Evolutionary conservation across 2,113 vertebrate genomes (phyloP), one percentile per base, ranked within the genome.

Genomic region (Tonatia bakeri): DNA sequence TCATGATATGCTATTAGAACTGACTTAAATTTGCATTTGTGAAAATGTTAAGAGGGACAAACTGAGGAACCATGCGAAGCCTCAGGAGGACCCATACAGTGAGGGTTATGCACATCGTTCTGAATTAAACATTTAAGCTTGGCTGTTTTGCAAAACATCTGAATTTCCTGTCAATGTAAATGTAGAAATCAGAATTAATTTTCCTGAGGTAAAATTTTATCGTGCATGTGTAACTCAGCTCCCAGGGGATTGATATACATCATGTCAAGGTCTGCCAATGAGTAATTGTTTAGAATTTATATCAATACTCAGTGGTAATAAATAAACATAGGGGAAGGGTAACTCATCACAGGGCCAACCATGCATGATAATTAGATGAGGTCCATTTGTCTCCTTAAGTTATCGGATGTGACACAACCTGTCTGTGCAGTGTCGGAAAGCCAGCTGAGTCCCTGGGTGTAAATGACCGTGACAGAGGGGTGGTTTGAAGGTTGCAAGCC

Each of bases 311-410:
- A 47, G 56, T 97, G 14, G 17, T 96, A 96, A 98, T 98, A 97
- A 90, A 97, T 97, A 97, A 97, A 95, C 97, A 94, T 86, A 72
- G 38, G 96, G 96, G 96, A 97, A 88, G 97, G 96, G 97, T 95
- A 97, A 97, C 97, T 97, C 97, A 98, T 97, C 96, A 96, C 93
- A 95, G 93, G 94, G 73, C 97, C 98, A 99, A 95, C 90, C 96
- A 95, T 97, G 98, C 96, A 17, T 98, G 98, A 80, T 97, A 98
- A 97, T 98, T 97, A 92, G 96, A 98, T 97, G 94, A 98, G 97
- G 97, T 98, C 97, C 97, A 97, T 98, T 98, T 97, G 87, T 98
- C 97, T 98, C 94, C 96, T 97, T 98, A 98, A 98, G 92, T 97
- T 36, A 97, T 97, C 92, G 96, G 72, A 61, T 95, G 91, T 98